Evolutionary conservation across 1,140 invertebrate genomes (phyloP), one percentile per base, ranked within the genome.

Genomic region (Cyphomyrmex costatus): DNA sequence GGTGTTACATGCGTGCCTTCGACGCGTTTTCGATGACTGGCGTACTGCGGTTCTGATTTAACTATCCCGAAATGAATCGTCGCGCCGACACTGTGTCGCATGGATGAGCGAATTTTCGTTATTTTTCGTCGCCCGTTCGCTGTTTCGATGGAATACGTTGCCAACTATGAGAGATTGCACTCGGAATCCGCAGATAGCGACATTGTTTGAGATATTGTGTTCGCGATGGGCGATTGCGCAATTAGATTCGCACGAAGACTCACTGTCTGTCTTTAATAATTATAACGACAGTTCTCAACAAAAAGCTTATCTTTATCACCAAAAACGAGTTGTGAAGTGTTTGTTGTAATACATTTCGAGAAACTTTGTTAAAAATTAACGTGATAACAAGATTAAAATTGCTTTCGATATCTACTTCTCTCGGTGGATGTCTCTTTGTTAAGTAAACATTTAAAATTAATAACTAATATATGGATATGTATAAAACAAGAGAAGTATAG

Each of bases 11-110:
- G 82, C 87, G 86, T 93, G 92, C 92, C 92, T 93, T 91, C 90
- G 91, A 92, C 91, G 85, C 90, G 83, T 89, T 92, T 90, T 89
- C 92, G 86, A 83, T 83, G 79, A 90, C 71, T 85, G 77, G 60
- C 53, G 63, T 53, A 56, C 78, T 86, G 74, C 86, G 86, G 65
- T 61, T 60, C 71, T 53, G 86, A 87, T 93, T 91, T 94, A 94
- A 94, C 91, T 91, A 92, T 91, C 88, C 86, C 89, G 92, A 91
- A 94, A 94, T 94, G 94, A 94, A 94, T 94, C 89, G 92, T 91
- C 90, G 87, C 89, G 90, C 85, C 89, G 68, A 90, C 91, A 88
- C 65, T 58, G 85, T 77, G 91, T 93, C 90, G 80, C 91, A 92
- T 85, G 92, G 91, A 85, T 90, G 80, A 90, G 73, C 91, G 91